Percentiles rank a stretch among this genome's conserved stretches.
These are phyloP conservation scores for Montipora foliosa DNA, from an alignment of 64 coral and sea anemone genomes.

Conservation along the genomic window DNA sequence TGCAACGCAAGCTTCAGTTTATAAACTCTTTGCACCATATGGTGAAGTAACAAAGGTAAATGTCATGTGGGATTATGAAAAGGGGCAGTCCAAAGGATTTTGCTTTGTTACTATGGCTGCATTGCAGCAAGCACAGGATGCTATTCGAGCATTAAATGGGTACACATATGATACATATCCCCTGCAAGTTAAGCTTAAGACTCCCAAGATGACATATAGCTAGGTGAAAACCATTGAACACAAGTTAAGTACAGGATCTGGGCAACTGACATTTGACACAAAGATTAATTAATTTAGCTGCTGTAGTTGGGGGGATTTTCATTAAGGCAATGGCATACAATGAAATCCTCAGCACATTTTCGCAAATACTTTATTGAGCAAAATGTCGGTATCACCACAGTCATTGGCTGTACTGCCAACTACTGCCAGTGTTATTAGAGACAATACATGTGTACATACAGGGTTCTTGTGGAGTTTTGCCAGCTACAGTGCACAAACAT, in stretches of 20 bases:
- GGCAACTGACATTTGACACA: not conserved
- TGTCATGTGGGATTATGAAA: conserved; percentile 90
- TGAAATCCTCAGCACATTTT: too few species aligned
- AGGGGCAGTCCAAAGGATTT: conserved; percentile 85
- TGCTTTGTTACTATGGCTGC: conserved; percentile 92
- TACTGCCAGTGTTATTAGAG: too few species aligned
- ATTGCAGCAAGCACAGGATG: conserved; percentile 58
- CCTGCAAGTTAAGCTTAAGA: conserved; percentile 82
- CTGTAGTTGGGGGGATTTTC: too few species aligned
- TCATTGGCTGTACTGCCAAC: too few species aligned
- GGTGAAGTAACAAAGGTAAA: conserved; percentile 82
- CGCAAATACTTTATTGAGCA: too few species aligned
- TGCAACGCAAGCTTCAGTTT: conserved; percentile 68
- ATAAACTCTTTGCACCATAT: conserved; percentile 71
- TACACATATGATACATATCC: conserved; percentile 64
- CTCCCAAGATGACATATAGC: conserved; percentile 14
- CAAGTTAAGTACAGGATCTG: not conserved
- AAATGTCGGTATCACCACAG: too few species aligned
- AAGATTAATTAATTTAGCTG: too few species aligned
- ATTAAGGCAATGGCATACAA: too few species aligned
- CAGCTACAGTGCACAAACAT: too few species aligned
- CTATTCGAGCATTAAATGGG: conserved; percentile 73
- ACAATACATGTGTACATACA: too few species aligned
- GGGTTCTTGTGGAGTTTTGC: too few species aligned
- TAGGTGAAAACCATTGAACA: not conserved